phyloP scores from a whole-genome alignment of 2,888 invertebrate genomes.

The Trichopria drosophilae region DNA sequence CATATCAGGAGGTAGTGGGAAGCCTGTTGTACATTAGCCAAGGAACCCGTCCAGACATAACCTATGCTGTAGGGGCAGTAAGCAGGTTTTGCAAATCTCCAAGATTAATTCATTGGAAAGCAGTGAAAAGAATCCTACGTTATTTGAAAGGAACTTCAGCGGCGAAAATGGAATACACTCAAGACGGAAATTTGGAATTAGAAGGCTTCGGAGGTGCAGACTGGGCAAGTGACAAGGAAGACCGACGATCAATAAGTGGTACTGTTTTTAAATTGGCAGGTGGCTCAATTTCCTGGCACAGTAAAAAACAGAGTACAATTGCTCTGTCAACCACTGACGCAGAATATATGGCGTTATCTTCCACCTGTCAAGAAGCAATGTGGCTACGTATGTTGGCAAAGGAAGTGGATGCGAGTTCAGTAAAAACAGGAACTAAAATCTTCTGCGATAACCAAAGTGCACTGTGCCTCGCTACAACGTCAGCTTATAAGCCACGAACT shows the following conservation, averaged over 20 bases:
- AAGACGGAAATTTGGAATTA: conserved; percentile 8
- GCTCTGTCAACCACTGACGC: conserved; percentile 45
- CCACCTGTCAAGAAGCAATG: conserved; percentile 37
- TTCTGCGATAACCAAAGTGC: conserved; percentile 32
- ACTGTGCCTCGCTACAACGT: conserved; percentile 27
- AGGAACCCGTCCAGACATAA: conserved; percentile 23
- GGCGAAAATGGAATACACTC: conserved; percentile 5
- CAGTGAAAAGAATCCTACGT: conserved; percentile 25
- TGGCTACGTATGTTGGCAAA: conserved; percentile 32
- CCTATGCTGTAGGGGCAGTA: conserved; percentile 10
- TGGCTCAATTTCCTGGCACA: conserved; percentile 25
- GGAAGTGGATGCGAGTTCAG: conserved; percentile 20
- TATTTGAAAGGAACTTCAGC: conserved; percentile 25
- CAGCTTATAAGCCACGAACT: conserved; percentile 24
- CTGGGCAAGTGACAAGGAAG: conserved; percentile 35
- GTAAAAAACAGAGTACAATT: conserved; percentile 39
- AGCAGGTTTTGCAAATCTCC: conserved; percentile 18
- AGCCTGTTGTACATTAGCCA: conserved; percentile 18
- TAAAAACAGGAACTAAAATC: conserved; percentile 10
- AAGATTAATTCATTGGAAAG: conserved; percentile 16
- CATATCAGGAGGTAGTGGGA: conserved; percentile 21
- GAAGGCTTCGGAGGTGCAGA: conserved; percentile 40
- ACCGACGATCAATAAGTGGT: conserved; percentile 22
- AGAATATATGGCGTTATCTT: conserved; percentile 40
- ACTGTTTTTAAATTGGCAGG: conserved; percentile 14